Evolutionary conservation across 2,888 invertebrate species (phyloP), one percentile per base, ranked within the genome.

Genomic region (Neoitamus cyanurus): DNA sequence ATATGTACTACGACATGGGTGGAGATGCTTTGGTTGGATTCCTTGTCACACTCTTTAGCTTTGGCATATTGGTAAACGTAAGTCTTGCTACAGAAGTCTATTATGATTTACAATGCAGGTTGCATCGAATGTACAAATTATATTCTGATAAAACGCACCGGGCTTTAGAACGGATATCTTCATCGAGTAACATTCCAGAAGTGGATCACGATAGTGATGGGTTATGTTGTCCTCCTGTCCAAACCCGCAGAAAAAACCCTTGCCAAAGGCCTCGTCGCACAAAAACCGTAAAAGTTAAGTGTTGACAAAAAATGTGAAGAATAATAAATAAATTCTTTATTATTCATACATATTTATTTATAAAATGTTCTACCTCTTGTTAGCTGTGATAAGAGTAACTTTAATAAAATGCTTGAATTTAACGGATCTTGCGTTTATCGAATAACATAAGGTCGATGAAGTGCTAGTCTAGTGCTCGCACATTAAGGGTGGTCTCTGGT

Each of bases 1-100:
- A 86, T 70, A 80, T 87, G 69, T 87, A 87, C 72, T 84, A 86
- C 42, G 86, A 86, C 31, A 85, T 87, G 84, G 86, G 86, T 25
- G 87, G 87, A n/a, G 87, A 87, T 70, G 77, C 82, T 13, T 36
- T 87, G 13, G 77, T 84, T 15, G 86, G 85, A 7, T 72, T 84
- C 58, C 4, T 86, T 28, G 36, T 87, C 9, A 85, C 84, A 3
- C 1, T 83, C 13, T 48, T 75, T 3, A 87, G 86, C 83, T 31
- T 80, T n/a, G 85, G 75, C 25, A 82, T 86, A 48, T 84, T 87
- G 9, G n/a, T 75, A 25, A 75, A 75, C 11, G 75, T 42, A 1
- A 36, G 68, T 77, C 5, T 75, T 13, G 75, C 75, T 7, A 75
- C 75, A 15, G 75, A 75, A 1, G 5, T 25, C 28, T 75, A 75